phyloP scores from a whole-genome alignment of 2,888 invertebrate genomes.

The Ornithoptera priamus region DNA sequence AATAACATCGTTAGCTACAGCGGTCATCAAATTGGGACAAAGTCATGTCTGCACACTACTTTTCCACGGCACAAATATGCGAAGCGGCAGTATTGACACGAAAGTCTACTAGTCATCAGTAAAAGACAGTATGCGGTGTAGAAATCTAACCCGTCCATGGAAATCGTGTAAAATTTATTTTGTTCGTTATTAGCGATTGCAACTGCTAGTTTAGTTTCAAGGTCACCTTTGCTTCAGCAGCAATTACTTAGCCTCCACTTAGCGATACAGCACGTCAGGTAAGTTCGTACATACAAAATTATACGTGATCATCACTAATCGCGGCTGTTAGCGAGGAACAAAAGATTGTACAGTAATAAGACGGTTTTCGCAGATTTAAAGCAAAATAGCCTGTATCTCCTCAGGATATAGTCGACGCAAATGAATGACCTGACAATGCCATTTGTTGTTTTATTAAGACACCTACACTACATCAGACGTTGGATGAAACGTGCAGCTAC shows the following conservation, averaged over 20 bases:
- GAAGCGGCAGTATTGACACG: no score
- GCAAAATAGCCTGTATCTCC: slow-evolving; percentile 36
- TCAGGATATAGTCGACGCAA: slow-evolving; percentile 33
- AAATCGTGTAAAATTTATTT: no score
- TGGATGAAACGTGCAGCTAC: slow-evolving; percentile 43
- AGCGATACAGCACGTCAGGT: slow-evolving; percentile 3
- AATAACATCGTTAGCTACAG: no score
- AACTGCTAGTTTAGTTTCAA: background rate
- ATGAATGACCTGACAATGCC: slow-evolving; percentile 23
- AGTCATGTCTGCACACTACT: no score
- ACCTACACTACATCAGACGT: slow-evolving; percentile 62
- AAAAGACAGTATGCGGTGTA: no score
- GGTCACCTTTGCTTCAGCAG: background rate
- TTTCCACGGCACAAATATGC: no score
- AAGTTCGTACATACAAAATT: background rate
- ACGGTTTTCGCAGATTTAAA: slow-evolving; percentile 45
- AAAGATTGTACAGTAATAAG: slow-evolving; percentile 39
- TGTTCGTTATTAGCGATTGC: no score
- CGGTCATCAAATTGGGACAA: no score
- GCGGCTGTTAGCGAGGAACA: background rate
- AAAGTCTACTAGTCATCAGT: no score
- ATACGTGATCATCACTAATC: slow-evolving; percentile 10
- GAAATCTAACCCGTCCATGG: no score
- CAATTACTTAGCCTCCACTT: background rate
- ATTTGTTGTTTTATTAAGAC: slow-evolving; percentile 41